Evolutionary conservation across 1,140 invertebrate genomes (phyloP).

Genomic region (Lordiphosa collinella): DNA sequence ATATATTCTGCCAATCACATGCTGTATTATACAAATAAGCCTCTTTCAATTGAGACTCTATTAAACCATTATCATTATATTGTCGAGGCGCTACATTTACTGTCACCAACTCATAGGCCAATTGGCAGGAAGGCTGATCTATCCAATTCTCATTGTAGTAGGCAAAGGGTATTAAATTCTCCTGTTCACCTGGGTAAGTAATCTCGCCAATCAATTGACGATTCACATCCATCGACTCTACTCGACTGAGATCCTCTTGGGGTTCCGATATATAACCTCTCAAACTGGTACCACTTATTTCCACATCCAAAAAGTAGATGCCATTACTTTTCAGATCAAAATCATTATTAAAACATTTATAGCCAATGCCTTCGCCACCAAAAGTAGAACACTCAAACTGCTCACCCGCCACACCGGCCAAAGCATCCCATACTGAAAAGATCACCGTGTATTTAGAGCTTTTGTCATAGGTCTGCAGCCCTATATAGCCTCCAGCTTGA

Average conservation of each 20-base stretch:
- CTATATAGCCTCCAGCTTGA: conserved; percentile 26
- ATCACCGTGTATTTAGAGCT: conserved; percentile 26
- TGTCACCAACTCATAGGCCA: conserved; percentile 30
- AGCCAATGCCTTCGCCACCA: conserved; percentile 23
- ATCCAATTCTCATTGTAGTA: conserved; percentile 33
- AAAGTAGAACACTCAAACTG: conserved; percentile 23
- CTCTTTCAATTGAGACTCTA: conserved; percentile 9
- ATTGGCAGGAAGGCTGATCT: conserved; percentile 18
- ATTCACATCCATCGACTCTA: background rate
- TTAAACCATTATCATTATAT: conserved; percentile 4
- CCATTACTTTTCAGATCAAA: conserved; percentile 29
- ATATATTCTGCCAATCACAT: conserved; percentile 18
- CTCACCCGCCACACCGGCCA: background rate
- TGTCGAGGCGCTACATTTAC: conserved; percentile 27
- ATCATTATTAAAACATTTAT: conserved; percentile 26
- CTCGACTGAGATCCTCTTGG: conserved; percentile 16
- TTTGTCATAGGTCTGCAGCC: conserved; percentile 25
- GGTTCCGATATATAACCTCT: conserved; percentile 29
- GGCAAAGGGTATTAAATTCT: conserved; percentile 22
- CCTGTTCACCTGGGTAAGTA: conserved; percentile 2
- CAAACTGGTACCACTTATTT: conserved; percentile 19
- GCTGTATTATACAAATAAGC: conserved; percentile 20
- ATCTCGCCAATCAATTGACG: conserved; percentile 26
- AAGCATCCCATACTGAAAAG: conserved; percentile 31
- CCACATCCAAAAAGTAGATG: conserved; percentile 35